These are phyloP conservation scores for Microvelia longipes DNA, from an alignment of 1,140 invertebrate genomes.

Conservation along the genomic window DNA sequence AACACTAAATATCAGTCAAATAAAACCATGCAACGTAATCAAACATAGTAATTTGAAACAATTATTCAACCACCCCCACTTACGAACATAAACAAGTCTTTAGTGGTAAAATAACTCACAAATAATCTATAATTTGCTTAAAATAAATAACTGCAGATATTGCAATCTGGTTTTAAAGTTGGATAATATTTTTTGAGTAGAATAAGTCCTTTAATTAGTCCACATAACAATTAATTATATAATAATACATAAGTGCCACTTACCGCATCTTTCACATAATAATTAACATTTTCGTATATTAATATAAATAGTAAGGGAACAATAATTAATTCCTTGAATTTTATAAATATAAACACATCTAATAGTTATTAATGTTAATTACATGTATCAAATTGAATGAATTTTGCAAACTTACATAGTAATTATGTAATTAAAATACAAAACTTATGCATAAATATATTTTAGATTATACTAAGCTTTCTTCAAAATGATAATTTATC, in stretches of 20 bases:
- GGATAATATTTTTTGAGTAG: not conserved
- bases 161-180: not conserved
- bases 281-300: not conserved
- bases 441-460: not conserved
- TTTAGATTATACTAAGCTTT: too few species aligned
- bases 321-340: too few species aligned
- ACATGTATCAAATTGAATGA: not conserved
- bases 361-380: too few species aligned
- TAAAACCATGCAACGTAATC: not conserved
- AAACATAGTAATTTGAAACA: not conserved
- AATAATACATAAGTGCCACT: not conserved
- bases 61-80: too few species aligned
- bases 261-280: not conserved
- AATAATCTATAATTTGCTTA: not conserved
- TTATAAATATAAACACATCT: too few species aligned
- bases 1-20: too few species aligned
- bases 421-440: not conserved
- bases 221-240: not conserved
- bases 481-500: too few species aligned
- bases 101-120: not conserved
- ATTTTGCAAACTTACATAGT: not conserved
- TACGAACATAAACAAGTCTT: not conserved
- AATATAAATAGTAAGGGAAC: not conserved
- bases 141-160: not conserved
- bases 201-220: not conserved